These are phyloP conservation scores for Cyphomyrmex costatus DNA, from an alignment of 1,140 invertebrate genomes.

Conservation along the genomic window DNA sequence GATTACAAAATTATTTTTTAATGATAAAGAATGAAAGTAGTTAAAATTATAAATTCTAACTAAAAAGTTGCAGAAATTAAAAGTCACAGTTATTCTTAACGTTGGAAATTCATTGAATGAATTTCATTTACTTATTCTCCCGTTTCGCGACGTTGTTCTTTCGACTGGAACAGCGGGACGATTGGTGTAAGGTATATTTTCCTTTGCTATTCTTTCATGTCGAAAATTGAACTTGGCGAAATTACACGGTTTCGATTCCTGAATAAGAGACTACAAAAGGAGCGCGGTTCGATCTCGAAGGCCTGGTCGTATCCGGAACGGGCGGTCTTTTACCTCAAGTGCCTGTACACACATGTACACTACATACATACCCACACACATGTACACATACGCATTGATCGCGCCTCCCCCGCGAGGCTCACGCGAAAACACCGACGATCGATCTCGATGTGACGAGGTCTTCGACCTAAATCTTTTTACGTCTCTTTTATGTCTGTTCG, in stretches of 20 bases:
- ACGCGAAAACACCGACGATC: slow-evolving; percentile 63
- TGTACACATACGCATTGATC: slow-evolving; percentile 35
- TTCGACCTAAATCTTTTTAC: slow-evolving; percentile 67
- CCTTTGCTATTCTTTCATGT: background rate
- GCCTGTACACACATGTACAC: background rate
- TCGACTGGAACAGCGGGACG: background rate
- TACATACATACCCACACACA: background rate
- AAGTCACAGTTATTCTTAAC: background rate
- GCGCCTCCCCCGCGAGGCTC: slow-evolving; percentile 13
- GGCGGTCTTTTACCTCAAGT: slow-evolving; percentile 45
- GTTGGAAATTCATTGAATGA: background rate
- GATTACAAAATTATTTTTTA: background rate
- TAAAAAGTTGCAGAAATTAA: slow-evolving; percentile 1
- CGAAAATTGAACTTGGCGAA: slow-evolving; percentile 49
- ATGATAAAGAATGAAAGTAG: background rate
- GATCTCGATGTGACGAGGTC: slow-evolving; percentile 66
- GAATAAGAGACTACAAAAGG: slow-evolving; percentile 59
- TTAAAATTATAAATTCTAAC: background rate
- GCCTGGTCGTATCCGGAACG: slow-evolving; percentile 67
- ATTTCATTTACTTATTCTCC: background rate
- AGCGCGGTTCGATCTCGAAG: slow-evolving; percentile 57
- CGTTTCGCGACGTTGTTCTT: background rate
- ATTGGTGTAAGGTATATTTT: slow-evolving; percentile 3
- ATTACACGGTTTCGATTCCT: slow-evolving; percentile 46
- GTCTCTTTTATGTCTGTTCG: slow-evolving; percentile 65